These are phyloP conservation scores for Gymnoscopelus braueri DNA, from an alignment of 2,797 vertebrate species.

Conservation along the genomic window DNA sequence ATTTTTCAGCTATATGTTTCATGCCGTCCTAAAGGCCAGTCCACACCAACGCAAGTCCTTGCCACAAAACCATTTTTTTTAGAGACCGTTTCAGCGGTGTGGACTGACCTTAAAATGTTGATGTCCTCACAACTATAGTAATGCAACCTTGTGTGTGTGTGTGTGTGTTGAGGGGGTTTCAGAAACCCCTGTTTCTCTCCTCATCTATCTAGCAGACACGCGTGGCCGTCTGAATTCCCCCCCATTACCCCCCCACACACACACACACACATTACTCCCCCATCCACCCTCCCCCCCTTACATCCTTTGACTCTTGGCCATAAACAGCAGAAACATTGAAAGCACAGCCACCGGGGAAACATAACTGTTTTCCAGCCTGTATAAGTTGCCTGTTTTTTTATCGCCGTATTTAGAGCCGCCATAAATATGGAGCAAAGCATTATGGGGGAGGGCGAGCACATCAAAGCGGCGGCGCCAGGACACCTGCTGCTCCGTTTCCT, in stretches of 20 bases:
- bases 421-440: conserved; percentile 78
- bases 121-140: too few relatives aligned
- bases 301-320: conserved; percentile 71
- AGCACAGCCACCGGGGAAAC: conserved; percentile 70
- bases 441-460: conserved; percentile 55
- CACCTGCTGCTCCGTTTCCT: conserved; percentile 66
- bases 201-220: conserved; percentile 62
- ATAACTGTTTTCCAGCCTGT: conserved; percentile 75
- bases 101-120: too few relatives aligned
- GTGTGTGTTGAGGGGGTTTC: conserved; percentile 4
- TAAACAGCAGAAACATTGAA: conserved; percentile 69
- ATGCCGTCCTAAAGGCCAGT: too few relatives aligned
- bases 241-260: conserved; percentile 64
- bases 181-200: conserved; percentile 47
- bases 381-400: conserved; percentile 69
- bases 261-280: too few relatives aligned
- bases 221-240: conserved; percentile 49
- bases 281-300: conserved; percentile 64
- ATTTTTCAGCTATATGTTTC: too few relatives aligned
- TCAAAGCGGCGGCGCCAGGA: conserved; percentile 37
- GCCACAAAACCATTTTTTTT: too few relatives aligned
- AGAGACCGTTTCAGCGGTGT: too few relatives aligned
- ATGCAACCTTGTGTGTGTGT: conserved; percentile 29
- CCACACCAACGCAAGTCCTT: too few relatives aligned
- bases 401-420: conserved; percentile 75